These are phyloP conservation scores for Hyaena hyaena DNA, from an alignment of 2,113 vertebrate genomes.

Conservation along the genomic window DNA sequence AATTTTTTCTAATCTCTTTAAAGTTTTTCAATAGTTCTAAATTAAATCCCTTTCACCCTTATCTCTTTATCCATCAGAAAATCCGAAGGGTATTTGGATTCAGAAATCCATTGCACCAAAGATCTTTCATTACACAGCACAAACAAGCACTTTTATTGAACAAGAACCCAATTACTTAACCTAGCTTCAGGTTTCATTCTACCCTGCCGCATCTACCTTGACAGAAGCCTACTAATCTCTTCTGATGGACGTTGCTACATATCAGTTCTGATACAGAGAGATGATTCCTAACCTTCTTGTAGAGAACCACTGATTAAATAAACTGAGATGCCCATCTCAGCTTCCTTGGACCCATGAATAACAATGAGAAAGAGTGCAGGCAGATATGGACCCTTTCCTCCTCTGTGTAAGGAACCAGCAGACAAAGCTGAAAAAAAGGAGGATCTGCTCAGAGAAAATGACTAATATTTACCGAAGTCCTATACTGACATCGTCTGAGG, in stretches of 20 bases:
- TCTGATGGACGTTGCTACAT: slow-evolving; percentile 89
- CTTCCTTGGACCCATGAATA: slow-evolving; percentile 93
- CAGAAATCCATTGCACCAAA: slow-evolving; percentile 84
- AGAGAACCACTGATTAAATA: slow-evolving; percentile 94
- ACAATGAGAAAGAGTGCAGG: slow-evolving; percentile 88
- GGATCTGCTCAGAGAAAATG: slow-evolving; percentile 57
- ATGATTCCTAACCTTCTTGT: slow-evolving; percentile 88
- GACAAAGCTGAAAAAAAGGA: slow-evolving; percentile 57
- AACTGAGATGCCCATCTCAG: slow-evolving; percentile 91
- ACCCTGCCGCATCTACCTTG: slow-evolving; percentile 87
- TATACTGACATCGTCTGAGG: background rate
- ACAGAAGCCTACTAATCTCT: slow-evolving; percentile 94
- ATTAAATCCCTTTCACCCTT: slow-evolving; percentile 87
- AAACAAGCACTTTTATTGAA: slow-evolving; percentile 93
- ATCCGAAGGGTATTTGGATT: slow-evolving; percentile 89
- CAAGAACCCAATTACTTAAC: slow-evolving; percentile 99
- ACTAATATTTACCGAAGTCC: background rate
- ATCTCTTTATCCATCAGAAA: slow-evolving; percentile 87
- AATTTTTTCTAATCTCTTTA: slow-evolving; percentile 86
- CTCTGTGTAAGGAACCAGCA: slow-evolving; percentile 65
- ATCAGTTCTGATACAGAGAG: slow-evolving; percentile 86
- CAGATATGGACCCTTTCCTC: slow-evolving; percentile 72
- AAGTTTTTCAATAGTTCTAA: slow-evolving; percentile 87
- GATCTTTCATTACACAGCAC: slow-evolving; percentile 88
- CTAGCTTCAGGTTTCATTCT: slow-evolving; percentile 91